A percentile compares a stretch with the other conserved stretches of the same genome.
Conservation (phyloP, 2,113 vertebrate species). For the Camelus bactrianus region DNA sequence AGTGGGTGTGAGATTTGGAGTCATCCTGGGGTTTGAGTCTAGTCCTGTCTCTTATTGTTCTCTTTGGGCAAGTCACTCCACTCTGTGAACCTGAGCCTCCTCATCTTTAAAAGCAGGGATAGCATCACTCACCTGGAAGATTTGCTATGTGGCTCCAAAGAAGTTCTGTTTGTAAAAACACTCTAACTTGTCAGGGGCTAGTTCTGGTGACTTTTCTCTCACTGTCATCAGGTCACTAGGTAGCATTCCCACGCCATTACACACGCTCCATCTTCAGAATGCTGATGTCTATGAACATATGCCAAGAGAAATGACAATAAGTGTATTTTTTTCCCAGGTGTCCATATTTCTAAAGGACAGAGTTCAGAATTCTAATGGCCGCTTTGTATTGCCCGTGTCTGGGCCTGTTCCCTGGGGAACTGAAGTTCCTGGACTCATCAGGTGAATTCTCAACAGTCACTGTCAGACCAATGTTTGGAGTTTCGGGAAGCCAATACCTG, state of each 20-base stretch:
- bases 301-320: slow-evolving; percentile 37
- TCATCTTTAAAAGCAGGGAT: slow-evolving; percentile 31
- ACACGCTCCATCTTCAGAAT: background rate
- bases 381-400: slow-evolving; percentile 95
- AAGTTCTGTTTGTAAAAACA: background rate
- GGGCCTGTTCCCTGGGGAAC: slow-evolving; percentile 96
- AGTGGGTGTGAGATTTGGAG: background rate
- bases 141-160: background rate
- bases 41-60: background rate
- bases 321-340: slow-evolving; percentile 88
- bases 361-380: slow-evolving; percentile 98
- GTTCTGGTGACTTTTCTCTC: background rate
- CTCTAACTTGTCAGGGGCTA: background rate
- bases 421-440: slow-evolving; percentile 95
- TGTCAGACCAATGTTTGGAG: background rate
- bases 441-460: slow-evolving; percentile 85
- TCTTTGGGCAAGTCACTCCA: background rate
- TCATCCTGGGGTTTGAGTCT: background rate
- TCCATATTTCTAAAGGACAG: slow-evolving; percentile 99
- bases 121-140: background rate
- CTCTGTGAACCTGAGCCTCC: background rate
- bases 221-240: background rate
- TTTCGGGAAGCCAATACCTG: background rate
- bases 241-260: background rate
- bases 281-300: background rate